phyloP scores from a whole-genome alignment of 2,113 vertebrate genomes.

The Pluvialis apricaria region DNA sequence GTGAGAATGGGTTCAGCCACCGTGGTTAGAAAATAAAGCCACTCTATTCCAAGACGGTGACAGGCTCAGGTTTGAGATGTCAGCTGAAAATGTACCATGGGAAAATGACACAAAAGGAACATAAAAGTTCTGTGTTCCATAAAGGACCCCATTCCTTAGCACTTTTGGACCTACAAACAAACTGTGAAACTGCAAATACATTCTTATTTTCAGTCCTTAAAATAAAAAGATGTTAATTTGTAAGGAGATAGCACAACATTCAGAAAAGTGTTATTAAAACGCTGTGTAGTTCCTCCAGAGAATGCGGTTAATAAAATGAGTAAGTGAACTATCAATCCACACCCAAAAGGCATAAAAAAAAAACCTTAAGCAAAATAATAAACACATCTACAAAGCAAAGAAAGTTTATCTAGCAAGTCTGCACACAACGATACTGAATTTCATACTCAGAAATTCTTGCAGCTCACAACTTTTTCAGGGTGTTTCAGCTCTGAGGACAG shows the following conservation, averaged over 20 bases:
- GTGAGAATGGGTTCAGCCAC: not conserved
- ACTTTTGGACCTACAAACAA: not conserved
- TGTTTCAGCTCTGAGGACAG: conserved; percentile 59
- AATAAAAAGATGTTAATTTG: conserved; percentile 27
- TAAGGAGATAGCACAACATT: conserved; percentile 1
- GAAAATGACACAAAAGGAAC: not conserved
- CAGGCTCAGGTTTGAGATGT: not conserved
- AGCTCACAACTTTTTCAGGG: conserved; percentile 50
- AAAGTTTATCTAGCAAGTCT: conserved; percentile 23
- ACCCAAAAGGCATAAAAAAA: not conserved
- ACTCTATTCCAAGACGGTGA: not conserved
- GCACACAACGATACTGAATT: conserved; percentile 30
- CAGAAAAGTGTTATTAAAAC: not conserved
- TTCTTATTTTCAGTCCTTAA: conserved; percentile 8
- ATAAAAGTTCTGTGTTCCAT: not conserved
- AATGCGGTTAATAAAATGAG: conserved; percentile 34
- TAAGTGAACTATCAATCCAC: conserved; percentile 24
- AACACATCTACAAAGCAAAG: conserved; percentile 5
- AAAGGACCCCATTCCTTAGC: not conserved
- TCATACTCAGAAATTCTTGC: conserved; percentile 64
- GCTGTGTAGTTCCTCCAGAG: not conserved
- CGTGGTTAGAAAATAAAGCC: not conserved
- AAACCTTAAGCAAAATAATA: not conserved
- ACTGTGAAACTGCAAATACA: not conserved
- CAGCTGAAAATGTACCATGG: not conserved